Base-by-base conservation (phyloP, 2,797 vertebrate species). In the Mus minutoides region DNA sequence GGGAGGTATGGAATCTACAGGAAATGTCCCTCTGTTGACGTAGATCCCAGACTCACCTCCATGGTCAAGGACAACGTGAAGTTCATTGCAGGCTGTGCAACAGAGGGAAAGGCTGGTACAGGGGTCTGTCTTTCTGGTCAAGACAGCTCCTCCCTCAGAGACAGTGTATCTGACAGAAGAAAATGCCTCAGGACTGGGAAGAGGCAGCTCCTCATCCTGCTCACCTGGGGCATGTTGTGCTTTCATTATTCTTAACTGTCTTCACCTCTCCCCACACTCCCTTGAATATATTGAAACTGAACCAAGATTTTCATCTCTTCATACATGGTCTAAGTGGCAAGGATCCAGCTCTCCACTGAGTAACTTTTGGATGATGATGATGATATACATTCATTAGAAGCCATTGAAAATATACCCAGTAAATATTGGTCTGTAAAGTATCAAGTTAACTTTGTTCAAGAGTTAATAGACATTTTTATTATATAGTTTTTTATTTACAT, bases 221-320 rank as follows among this genome's bases (percentile, higher is more conserved):
- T 88, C 54, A 56, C 17, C 17, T 79, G n/a, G 58, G 64, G 31
- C 17, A 10, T 69, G 24, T 78, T 82, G 40, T 92, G 37, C 21
- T 87, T 75, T 1, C 21, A 71, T 34, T 31, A 19, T 76, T 43
- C 4, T 77, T 84, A 71, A 60, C 13, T 90, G 91, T 95, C 37
- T 62, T 80, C 87, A 64, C 79, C 7, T 82, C 40, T 1, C 22
- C 31, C 3, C 2, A 22, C 31, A 67, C 19, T 75, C 22, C 37
- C 43, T 83, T 52, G 60, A 79, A 94, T 64, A 80, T 64, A 29
- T 88, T 92, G 40, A 88, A 79, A 92, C 83, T 93, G 77, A 94
- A 80, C 77, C 11, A 17, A 24, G 24, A 43, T 73, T 94, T 92
- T 90, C 37, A 82, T 91, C 14, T 95, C 37, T 69, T 24, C 17